Conservation (phyloP, 92 coral and sea anemone genomes). For the Epizoanthus rinbou region DNA sequence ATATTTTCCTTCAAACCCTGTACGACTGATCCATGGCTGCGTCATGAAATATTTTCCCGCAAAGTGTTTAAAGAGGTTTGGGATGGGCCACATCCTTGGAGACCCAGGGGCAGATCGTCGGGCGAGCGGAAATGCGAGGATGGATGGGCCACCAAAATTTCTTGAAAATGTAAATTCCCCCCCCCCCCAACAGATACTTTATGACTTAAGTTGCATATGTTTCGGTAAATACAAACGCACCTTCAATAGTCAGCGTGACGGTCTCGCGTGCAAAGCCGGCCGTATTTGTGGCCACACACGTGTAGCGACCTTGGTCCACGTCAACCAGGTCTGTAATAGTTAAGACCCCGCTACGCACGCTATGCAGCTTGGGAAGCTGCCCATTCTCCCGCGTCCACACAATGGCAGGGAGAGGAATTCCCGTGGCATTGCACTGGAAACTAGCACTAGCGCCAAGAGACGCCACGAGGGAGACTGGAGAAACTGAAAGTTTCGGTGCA, state of each 20-base stretch:
- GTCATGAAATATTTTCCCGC: too few relatives aligned
- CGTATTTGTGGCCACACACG: constrained; percentile 77
- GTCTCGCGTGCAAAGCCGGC: constrained; percentile 57
- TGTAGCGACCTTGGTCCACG: constrained; percentile 73
- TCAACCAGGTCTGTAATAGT: constrained; percentile 52
- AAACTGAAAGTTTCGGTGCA: constrained; percentile 60
- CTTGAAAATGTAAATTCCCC: too few relatives aligned
- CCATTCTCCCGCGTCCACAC: constrained; percentile 74
- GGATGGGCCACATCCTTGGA: too few relatives aligned
- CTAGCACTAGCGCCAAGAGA: constrained; percentile 65
- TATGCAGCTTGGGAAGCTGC: constrained; percentile 58
- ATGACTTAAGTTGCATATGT: too few relatives aligned
- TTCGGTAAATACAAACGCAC: constrained; percentile 31
- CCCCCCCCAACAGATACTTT: too few relatives aligned
- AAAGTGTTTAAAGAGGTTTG: too few relatives aligned
- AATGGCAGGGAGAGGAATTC: constrained; percentile 72
- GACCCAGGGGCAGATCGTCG: too few relatives aligned
- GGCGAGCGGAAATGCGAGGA: too few relatives aligned
- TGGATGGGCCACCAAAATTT: too few relatives aligned
- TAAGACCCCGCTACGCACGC: constrained; percentile 50
- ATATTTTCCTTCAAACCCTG: too few relatives aligned
- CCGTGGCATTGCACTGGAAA: constrained; percentile 78
- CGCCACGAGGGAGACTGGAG: constrained; percentile 60
- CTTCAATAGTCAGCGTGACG: constrained; percentile 68
- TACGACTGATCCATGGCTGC: too few relatives aligned